Percentiles rank a stretch among this genome's conserved stretches.
phyloP scores from a whole-genome alignment of 2,888 invertebrate genomes.

The Pedicia rivosa region DNA sequence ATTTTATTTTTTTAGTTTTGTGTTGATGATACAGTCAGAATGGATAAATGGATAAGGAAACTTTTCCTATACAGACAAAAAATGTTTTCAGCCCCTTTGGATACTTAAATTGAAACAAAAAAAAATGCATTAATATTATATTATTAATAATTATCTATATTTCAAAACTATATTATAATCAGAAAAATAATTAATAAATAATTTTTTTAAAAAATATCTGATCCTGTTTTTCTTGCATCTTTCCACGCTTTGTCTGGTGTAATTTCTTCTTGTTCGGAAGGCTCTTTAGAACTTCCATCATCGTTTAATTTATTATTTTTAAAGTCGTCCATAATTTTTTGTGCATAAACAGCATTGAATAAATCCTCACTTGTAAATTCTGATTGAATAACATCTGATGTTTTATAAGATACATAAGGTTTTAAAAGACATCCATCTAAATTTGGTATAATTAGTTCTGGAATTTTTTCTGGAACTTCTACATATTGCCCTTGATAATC shows the following conservation, averaged over 20 bases:
- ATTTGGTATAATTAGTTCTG: conserved; percentile 85
- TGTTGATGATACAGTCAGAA: conserved; percentile 45
- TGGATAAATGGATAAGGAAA: conserved; percentile 62
- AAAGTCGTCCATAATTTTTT: conserved; percentile 63
- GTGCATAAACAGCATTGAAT: conserved; percentile 63
- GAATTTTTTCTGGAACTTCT: conserved; percentile 71
- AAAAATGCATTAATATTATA: not conserved
- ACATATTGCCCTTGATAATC: conserved; percentile 38
- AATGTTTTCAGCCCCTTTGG: conserved; percentile 39
- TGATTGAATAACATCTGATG: conserved; percentile 54
- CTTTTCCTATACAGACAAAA: conserved; percentile 46
- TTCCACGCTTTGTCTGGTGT: conserved; percentile 54
- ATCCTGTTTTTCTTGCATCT: conserved; percentile 56
- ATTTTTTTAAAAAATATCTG: conserved; percentile 51
- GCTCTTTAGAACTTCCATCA: conserved; percentile 50
- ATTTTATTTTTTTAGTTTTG: conserved; percentile 40
- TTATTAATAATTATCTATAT: not conserved
- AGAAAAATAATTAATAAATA: not conserved
- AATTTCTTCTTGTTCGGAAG: conserved; percentile 54
- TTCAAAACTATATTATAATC: conserved; percentile 1
- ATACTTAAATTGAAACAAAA: no score
- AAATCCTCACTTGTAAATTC: conserved; percentile 73
- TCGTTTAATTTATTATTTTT: conserved; percentile 50
- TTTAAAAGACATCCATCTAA: conserved; percentile 67
- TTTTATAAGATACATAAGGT: conserved; percentile 87